These are phyloP conservation scores for Elgaria multicarinata DNA, from an alignment of 2,113 vertebrate species.

Conservation along the genomic window DNA sequence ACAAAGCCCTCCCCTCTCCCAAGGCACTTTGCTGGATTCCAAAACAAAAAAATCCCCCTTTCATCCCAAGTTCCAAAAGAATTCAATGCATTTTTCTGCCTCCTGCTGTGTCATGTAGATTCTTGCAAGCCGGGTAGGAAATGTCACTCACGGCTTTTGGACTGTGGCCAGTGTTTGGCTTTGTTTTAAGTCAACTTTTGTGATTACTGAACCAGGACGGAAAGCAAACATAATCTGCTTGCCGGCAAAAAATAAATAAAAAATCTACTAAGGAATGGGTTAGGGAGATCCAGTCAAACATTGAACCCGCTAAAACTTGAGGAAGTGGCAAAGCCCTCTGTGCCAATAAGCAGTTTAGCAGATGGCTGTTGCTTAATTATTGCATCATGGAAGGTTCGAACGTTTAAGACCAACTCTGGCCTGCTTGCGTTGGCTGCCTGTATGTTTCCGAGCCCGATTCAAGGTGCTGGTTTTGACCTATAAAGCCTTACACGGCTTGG, in stretches of 20 bases:
- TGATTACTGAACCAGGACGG: not conserved
- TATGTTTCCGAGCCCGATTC: too few relatives aligned
- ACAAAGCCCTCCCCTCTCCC: not conserved
- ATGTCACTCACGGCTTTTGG: not conserved
- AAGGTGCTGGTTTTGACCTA: too few relatives aligned
- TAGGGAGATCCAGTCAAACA: not conserved
- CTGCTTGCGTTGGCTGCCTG: too few relatives aligned
- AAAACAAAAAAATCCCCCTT: not conserved
- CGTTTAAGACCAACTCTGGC: too few relatives aligned
- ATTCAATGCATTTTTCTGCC: slow-evolving; percentile 23
- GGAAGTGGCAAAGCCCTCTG: accelerated
- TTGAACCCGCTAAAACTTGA: not conserved
- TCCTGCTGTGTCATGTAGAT: slow-evolving; percentile 27
- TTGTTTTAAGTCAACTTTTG: not conserved
- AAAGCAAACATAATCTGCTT: not conserved
- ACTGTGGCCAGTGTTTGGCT: slow-evolving; percentile 10
- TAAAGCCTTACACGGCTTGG: too few relatives aligned
- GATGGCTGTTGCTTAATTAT: not conserved
- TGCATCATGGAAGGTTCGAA: not conserved
- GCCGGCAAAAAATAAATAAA: too few relatives aligned
- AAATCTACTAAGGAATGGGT: too few relatives aligned
- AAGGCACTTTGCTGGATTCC: not conserved
- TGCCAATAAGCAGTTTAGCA: not conserved
- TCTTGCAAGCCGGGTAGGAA: slow-evolving; percentile 21
- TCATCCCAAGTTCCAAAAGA: not conserved